Base-by-base conservation (phyloP, 2,113 vertebrate species). In the Neotoma lepida region DNA sequence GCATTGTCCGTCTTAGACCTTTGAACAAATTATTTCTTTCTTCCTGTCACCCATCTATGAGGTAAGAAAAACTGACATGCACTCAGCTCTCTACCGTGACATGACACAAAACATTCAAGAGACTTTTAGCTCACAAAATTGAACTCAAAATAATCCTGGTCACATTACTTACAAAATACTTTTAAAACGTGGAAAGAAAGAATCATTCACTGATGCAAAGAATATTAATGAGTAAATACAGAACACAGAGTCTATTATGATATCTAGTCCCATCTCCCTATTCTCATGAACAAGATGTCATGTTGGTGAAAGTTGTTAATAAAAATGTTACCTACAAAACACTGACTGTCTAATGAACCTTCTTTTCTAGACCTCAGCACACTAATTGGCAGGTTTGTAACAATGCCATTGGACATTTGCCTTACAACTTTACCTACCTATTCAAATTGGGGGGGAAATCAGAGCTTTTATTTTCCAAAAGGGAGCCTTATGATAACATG, bases 111-210 rank as follows among this genome's bases (percentile, higher is more conserved):
- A 17, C 15, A 22, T 51, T 73, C 41, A 84, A 80, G 33, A 86
- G 41, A 91, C 13, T 68, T 92, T 94, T 51, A 78, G 66, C 39
- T 94, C 77, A 56, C 35, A 93, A 13, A 84, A 56, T 30, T 58
- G n/a, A 89, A 87, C 33, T 51, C 35, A 76, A 92, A 92, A 80
- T 9, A 61, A 35, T 73, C 68, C 9, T 70, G 39, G 2, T 76
- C 46, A 56, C n/a, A 51, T 77, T 81, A 87, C 24, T 84, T 94
- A 81, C 41, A 18, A n/a, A 68, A 86, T 76, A 80, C 24, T 24
- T 71, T 89, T 51, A 20, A 54, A 86, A 44, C n/a, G 41, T 39
- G 54, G n/a, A 51, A 30, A 68, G 17, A 58, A 91, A 46, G 17
- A 70, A 22, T 68, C 10, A 63, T 49, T 56, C 22, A 78, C 41